Base-by-base conservation (phyloP, 2,113 vertebrate genomes). In the Addax nasomaculatus region DNA sequence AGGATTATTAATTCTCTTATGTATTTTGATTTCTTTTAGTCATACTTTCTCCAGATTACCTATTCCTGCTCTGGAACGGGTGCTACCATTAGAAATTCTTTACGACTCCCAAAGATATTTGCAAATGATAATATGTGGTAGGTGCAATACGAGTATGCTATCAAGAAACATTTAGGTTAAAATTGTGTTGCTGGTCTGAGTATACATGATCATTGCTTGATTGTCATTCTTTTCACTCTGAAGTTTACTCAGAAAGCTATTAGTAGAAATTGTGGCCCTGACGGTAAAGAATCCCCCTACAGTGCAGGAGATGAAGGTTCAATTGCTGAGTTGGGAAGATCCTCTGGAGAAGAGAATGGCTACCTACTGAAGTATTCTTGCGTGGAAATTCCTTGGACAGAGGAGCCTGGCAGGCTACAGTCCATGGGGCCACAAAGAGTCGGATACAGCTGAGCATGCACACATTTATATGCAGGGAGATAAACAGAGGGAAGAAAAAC, bases 1-100 rank as follows among this genome's bases (percentile, higher is more conserved):
- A 36, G 13, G 15, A 39, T 79, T 36, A 84, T 87, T 90, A 89
- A 53, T 78, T 84, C 58, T 89, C 33, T 86, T 97, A 60, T 9
- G 23, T 70, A 67, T 93, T 21, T 36, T 47, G 30, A 70, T 95
- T 95, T 96, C 47, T 92, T 97, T n/a, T 57, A 96, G 27, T 29
- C 8, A 5, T 60, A 73, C 4, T 3, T 39, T 93, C 16, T 92
- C 62, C 21, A 94, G 53, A 67, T 95, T 78, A 81, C 30, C 47
- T 87, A 0, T 51, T 93, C 11, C 36, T 97, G 23, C 27, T 47
- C 36, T 70, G 55, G 21, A 94, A 47, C 73, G 80, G 60, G 17
- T 70, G 6, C 15, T 96, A 80, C 7, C 9, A 13, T 62, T 92
- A 79, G 25, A 64, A 73, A 58, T 94, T 85, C 47, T 64, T 88